Percentiles rank a stretch among this genome's conserved stretches.
Conservation (phyloP, 2,888 invertebrate genomes). For the Malachius bipustulatus region DNA sequence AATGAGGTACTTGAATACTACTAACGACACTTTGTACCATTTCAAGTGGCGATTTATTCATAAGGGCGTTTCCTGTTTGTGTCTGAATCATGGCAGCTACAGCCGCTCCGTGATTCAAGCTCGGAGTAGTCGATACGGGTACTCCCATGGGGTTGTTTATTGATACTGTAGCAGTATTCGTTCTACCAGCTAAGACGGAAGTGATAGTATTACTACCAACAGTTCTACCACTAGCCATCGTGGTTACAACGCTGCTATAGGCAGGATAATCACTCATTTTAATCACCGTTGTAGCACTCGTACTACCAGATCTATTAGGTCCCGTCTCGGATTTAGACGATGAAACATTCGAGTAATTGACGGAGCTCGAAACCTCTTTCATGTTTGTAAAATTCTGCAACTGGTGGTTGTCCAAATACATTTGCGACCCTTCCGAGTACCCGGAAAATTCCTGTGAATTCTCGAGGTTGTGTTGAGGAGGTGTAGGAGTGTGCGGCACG, state of each 20-base stretch:
- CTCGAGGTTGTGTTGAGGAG: too few species aligned
- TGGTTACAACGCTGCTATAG: constrained; percentile 39
- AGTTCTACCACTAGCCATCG: constrained; percentile 63
- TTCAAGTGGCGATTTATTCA: constrained; percentile 55
- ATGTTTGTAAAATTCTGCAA: constrained; percentile 4
- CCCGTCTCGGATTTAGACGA: neutral
- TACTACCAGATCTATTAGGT: neutral
- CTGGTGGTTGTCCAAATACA: constrained; percentile 2
- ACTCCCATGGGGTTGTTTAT: constrained; percentile 45
- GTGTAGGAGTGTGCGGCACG: constrained; percentile 30
- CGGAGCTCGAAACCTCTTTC: neutral
- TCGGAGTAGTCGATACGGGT: constrained; percentile 31
- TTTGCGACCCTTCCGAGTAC: constrained; percentile 2
- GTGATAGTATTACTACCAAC: constrained; percentile 72
- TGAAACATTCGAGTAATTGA: neutral
- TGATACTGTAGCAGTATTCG: constrained; percentile 65
- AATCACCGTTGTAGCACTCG: neutral
- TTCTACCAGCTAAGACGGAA: constrained; percentile 62
- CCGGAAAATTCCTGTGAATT: neutral
- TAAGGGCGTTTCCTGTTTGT: constrained; percentile 31
- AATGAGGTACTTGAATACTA: constrained; percentile 48
- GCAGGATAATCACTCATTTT: neutral
- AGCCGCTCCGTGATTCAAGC: constrained; percentile 21
- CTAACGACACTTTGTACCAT: constrained; percentile 70
- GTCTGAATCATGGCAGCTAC: constrained; percentile 13